phyloP scores from a whole-genome alignment of 2,113 vertebrate species.

The Martes martes region DNA sequence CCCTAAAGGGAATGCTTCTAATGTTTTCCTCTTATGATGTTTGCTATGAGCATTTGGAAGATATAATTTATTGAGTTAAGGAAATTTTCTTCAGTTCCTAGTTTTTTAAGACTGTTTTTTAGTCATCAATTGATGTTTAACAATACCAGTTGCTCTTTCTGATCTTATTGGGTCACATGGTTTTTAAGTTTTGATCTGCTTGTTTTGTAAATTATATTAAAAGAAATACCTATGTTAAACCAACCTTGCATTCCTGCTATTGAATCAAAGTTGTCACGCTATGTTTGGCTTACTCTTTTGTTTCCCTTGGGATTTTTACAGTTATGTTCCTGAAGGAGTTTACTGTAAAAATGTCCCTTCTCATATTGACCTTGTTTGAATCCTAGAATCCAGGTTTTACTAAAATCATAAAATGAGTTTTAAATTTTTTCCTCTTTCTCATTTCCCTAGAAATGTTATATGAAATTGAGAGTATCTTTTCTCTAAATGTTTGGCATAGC shows the following conservation, averaged over 20 bases:
- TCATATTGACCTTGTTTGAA: not conserved
- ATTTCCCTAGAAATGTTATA: not conserved
- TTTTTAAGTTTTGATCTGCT: slow-evolving; percentile 12
- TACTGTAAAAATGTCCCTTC: not conserved
- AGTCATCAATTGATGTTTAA: not conserved
- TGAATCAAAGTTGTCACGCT: not conserved
- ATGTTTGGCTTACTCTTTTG: not conserved
- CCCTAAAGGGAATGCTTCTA: not conserved
- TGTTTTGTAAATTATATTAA: not conserved
- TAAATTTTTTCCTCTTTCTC: not conserved
- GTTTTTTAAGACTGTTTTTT: not conserved
- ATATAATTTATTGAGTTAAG: not conserved
- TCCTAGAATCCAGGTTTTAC: not conserved
- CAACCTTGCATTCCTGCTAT: not conserved
- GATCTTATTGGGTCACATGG: not conserved
- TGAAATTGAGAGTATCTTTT: not conserved
- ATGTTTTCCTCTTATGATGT: not conserved
- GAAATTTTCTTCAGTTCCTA: not conserved
- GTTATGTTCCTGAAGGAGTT: not conserved
- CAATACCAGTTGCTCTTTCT: not conserved
- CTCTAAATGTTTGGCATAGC: not conserved
- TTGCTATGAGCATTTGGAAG: not conserved
- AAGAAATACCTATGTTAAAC: not conserved
- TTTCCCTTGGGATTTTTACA: not conserved
- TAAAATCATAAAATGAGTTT: slow-evolving; percentile 5